Evolutionary conservation across 2,113 vertebrate genomes (phyloP).

Genomic region (Accipiter cooperii): DNA sequence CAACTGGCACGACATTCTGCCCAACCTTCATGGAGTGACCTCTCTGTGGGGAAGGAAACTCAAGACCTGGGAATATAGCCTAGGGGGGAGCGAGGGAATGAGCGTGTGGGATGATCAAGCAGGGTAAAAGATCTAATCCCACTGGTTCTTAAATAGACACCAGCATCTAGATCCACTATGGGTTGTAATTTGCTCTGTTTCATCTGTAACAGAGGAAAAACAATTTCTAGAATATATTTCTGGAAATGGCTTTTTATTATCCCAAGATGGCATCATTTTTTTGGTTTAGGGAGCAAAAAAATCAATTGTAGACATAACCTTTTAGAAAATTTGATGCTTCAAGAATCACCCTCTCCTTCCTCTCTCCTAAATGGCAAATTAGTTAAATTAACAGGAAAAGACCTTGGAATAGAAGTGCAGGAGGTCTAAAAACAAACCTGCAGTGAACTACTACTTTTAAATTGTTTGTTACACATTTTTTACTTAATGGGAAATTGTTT

Average conservation of each 20-base stretch:
- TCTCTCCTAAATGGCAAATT: not conserved
- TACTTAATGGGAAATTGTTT: not conserved
- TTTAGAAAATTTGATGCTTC: not conserved
- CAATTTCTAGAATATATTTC: not conserved
- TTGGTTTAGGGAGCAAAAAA: not conserved
- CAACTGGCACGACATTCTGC: not conserved
- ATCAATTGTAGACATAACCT: not conserved
- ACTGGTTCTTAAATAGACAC: not conserved
- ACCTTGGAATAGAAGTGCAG: not conserved
- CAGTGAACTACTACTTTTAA: not conserved
- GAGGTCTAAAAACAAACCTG: not conserved
- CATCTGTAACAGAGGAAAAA: not conserved
- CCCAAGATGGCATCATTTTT: fast-evolving
- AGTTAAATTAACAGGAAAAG: not conserved
- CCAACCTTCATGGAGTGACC: fast-evolving
- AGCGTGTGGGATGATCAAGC: not conserved
- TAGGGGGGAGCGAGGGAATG: not conserved
- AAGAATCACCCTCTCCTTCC: not conserved
- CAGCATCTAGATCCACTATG: not conserved
- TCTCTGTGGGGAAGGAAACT: not conserved
- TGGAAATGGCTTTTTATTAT: not conserved
- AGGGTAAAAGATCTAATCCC: not conserved
- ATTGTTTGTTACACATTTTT: not conserved
- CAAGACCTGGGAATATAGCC: not conserved
- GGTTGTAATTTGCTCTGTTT: not conserved